Evolutionary conservation across 2,888 invertebrate genomes (phyloP).

Genomic region (Diaprepes abbreviatus): DNA sequence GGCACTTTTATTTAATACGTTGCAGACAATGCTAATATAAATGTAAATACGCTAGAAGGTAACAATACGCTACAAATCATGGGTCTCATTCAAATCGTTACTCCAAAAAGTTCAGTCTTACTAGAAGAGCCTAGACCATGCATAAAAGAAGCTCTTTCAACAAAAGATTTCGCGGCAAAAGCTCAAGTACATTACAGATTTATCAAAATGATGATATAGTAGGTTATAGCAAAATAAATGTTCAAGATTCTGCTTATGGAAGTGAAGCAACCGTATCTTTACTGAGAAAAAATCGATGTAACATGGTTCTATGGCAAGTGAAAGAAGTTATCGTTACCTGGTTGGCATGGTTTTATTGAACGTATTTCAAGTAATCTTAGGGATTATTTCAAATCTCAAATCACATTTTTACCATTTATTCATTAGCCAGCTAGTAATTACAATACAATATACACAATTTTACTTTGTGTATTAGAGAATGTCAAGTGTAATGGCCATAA

Average conservation of each 20-base stretch:
- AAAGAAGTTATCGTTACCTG: slow-evolving; percentile 34
- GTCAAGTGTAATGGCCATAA: slow-evolving; percentile 38
- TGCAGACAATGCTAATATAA: slow-evolving; percentile 54
- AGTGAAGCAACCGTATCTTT: too few relatives aligned
- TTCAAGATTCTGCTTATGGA: slow-evolving; percentile 48
- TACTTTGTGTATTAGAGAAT: slow-evolving; percentile 52
- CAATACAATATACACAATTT: slow-evolving; percentile 52
- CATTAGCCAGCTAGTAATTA: too few relatives aligned
- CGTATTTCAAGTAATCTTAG: slow-evolving; percentile 40
- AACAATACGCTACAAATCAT: slow-evolving; percentile 58
- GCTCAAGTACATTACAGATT: too few relatives aligned
- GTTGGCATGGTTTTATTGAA: slow-evolving; percentile 46
- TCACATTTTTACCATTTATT: slow-evolving; percentile 43
- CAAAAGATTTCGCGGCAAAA: too few relatives aligned
- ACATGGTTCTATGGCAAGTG: slow-evolving; percentile 58
- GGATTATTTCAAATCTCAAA: slow-evolving; percentile 48
- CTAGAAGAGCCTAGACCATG: too few relatives aligned
- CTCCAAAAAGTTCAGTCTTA: slow-evolving; percentile 54
- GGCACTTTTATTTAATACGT: slow-evolving; percentile 56
- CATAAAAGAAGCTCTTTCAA: too few relatives aligned
- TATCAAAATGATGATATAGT: slow-evolving; percentile 10
- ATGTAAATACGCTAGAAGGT: slow-evolving; percentile 57
- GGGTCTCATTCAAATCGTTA: slow-evolving; percentile 56
- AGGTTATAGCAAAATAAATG: slow-evolving; percentile 51
- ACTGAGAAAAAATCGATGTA: slow-evolving; percentile 54